A percentile compares a stretch with the other conserved stretches of the same genome.
Evolutionary conservation across 2,888 invertebrate species (phyloP).

Genomic region (Uloborus plumipes): DNA sequence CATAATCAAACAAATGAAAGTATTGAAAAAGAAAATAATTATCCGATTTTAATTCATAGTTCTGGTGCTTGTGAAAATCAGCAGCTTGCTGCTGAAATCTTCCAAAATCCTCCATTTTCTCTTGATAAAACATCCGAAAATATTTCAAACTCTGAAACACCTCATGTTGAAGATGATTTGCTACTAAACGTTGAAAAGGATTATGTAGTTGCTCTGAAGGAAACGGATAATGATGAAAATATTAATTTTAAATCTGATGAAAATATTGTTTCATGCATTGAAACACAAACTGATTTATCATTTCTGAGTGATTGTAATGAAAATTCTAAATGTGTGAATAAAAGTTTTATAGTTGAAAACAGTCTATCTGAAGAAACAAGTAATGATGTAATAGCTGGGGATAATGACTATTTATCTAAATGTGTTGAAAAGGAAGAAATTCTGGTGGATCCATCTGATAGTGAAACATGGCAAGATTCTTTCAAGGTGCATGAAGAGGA

Average conservation of each 20-base stretch:
- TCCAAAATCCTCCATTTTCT: too few relatives aligned
- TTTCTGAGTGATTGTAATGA: not conserved
- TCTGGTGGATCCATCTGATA: not conserved
- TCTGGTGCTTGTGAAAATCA: too few relatives aligned
- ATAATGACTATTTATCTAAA: not conserved
- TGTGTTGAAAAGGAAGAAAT: not conserved
- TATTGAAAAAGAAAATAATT: not conserved
- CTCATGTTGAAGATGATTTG: not conserved
- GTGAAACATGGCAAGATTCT: not conserved
- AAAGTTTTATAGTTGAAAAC: not conserved
- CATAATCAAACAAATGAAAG: not conserved
- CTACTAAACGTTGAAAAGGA: not conserved
- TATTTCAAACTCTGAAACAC: not conserved
- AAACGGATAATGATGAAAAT: not conserved
- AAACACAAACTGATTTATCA: not conserved
- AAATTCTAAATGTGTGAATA: too few relatives aligned
- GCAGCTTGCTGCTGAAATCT: too few relatives aligned
- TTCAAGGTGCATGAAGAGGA: not conserved
- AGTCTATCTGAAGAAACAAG: not conserved
- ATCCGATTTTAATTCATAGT: too few relatives aligned
- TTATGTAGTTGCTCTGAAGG: too few relatives aligned
- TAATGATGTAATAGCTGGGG: not conserved
- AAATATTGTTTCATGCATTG: not conserved
- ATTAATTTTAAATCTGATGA: not conserved
- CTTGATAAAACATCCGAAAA: not conserved